A percentile compares a stretch with the other conserved stretches of the same genome.
phyloP scores from a whole-genome alignment of 2,113 vertebrate genomes.

The Vimba vimba region DNA sequence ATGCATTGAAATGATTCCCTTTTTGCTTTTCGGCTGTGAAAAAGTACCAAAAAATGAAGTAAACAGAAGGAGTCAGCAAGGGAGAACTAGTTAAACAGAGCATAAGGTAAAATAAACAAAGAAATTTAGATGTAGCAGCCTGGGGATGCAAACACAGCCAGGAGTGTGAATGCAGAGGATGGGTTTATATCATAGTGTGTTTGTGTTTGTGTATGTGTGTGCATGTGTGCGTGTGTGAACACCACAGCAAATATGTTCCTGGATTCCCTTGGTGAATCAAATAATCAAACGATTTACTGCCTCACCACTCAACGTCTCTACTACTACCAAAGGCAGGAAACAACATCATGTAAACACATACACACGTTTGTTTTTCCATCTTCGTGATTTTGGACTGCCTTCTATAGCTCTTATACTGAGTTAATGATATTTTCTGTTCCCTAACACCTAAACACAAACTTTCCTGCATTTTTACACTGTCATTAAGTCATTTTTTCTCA shows the following conservation, averaged over 20 bases:
- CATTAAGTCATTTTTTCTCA: background rate
- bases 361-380: constrained; percentile 31
- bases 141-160: background rate
- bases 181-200: too few relatives aligned
- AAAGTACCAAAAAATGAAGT: background rate
- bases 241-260: background rate
- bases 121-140: background rate
- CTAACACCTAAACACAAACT: background rate
- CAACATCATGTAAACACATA: constrained; percentile 8
- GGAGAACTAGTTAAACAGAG: background rate
- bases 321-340: constrained; percentile 48
- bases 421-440: background rate
- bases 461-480: background rate
- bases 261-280: constrained; percentile 63
- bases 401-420: background rate
- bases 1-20: background rate
- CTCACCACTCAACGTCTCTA: constrained; percentile 51
- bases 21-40: background rate
- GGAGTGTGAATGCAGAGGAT: background rate
- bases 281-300: constrained; percentile 67
- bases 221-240: background rate
- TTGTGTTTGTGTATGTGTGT: too few relatives aligned
- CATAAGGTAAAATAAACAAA: constrained; percentile 17
- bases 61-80: constrained; percentile 10
- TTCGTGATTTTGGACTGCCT: background rate